Evolutionary conservation across 2,888 invertebrate genomes (phyloP), one percentile per base, ranked within the genome.

Genomic region (Sminthurides aquaticus): DNA sequence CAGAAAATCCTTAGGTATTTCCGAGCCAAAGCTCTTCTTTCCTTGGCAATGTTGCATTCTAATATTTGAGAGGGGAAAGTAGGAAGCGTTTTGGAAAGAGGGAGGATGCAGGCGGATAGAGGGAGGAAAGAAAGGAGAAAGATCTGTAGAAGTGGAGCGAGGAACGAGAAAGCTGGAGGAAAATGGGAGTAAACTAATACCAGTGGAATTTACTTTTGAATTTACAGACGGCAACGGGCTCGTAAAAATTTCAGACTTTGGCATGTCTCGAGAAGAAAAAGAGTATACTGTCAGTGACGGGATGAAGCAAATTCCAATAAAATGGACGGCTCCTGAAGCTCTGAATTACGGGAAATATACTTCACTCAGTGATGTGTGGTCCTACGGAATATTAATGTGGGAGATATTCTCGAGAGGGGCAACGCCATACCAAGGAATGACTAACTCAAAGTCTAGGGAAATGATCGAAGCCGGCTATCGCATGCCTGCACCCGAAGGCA

Each of bases 241-340:
- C 69, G 94, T 96, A 2, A 97, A 97, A 82, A 97, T 97, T 76
- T 95, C 96, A 0, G 96, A 97, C 81, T 97, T 96, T 81, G 96
- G 96, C 71, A 97, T 97, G 96, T 96, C 95, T 0, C 81, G 96
- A 28, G 95, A 96, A 79, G 96, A 96, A 78, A 92, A 95, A 78
- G 95, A 95, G 78, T 97, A 97, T 76, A 93, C 91, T 68, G 96
- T 96, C 52, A 94, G 95, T 2, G 95, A 95, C 75, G 96, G 96
- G 43, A 92, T 96, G 91, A 96, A 97, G 80, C 95, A 96, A 82
- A 96, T 97, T 75, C 96, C 97, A 0, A 95, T 97, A 68, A 97
- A 97, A 80, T 97, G 97, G 97, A 97, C 96, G 0, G 95, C 96
- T 1, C 97, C 97, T 0, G 96, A 96, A 81, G 95, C 96, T 1